These are phyloP conservation scores for Ctenodactylus gundi DNA, from an alignment of 2,113 vertebrate genomes.

Conservation along the genomic window DNA sequence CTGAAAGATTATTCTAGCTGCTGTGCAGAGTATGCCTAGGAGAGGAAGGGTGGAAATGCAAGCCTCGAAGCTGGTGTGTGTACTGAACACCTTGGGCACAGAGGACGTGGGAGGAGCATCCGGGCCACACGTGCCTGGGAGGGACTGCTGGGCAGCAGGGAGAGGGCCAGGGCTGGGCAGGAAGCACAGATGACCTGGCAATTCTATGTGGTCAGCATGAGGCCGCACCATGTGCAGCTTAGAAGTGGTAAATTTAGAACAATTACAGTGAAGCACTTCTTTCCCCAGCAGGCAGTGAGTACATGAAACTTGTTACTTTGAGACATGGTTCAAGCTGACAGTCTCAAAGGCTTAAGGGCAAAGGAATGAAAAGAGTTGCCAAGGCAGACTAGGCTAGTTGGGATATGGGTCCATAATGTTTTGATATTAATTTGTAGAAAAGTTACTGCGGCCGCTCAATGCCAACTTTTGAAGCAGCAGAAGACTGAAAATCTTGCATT, in stretches of 20 bases:
- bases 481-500: neutral
- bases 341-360: neutral
- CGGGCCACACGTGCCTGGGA: neutral
- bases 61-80: too few relatives aligned
- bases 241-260: constrained; percentile 49
- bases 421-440: constrained; percentile 34
- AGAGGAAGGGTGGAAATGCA: too few relatives aligned
- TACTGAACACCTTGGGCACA: too few relatives aligned
- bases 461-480: neutral
- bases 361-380: constrained; percentile 31
- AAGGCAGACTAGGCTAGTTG: constrained; percentile 48
- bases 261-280: constrained; percentile 50
- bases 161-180: neutral
- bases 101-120: neutral
- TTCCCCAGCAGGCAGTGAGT: neutral
- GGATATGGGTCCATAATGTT: neutral
- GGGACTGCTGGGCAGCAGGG: too few relatives aligned
- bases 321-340: neutral
- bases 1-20: neutral
- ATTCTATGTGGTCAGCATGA: neutral
- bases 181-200: neutral
- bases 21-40: neutral
- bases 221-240: neutral
- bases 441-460: neutral
- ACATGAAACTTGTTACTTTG: neutral